Evolutionary conservation across 2,797 vertebrate species (phyloP).

Genomic region (Pangasius mekongensis): DNA sequence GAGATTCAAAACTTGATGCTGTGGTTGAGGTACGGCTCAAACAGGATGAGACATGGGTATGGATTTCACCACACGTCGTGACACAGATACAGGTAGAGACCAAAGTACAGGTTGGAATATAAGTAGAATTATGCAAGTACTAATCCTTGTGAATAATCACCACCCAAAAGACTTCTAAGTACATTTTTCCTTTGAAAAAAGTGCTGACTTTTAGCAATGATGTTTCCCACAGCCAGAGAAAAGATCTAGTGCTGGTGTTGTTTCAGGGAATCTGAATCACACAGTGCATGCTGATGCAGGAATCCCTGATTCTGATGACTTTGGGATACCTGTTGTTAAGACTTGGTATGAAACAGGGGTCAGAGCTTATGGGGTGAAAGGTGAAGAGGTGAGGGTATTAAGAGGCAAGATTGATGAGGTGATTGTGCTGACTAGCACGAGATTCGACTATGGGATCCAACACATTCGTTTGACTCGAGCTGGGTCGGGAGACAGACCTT

Average conservation of each 20-base stretch:
- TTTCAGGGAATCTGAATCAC: background rate
- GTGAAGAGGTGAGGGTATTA: slow-evolving; percentile 42
- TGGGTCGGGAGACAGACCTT: background rate
- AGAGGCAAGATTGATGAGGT: slow-evolving; percentile 50
- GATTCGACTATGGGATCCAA: slow-evolving; percentile 6
- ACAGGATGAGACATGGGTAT: background rate
- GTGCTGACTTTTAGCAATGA: slow-evolving; percentile 1
- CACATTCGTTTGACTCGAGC: background rate
- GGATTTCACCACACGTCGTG: background rate
- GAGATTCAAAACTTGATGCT: background rate
- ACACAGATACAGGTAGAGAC: background rate
- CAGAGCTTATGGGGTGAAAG: slow-evolving; percentile 47
- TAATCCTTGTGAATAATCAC: background rate
- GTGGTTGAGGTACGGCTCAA: background rate
- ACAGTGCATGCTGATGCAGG: slow-evolving; percentile 22
- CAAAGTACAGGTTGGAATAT: background rate
- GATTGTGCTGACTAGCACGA: slow-evolving; percentile 46
- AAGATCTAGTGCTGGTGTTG: background rate
- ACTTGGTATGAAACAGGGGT: slow-evolving; percentile 30
- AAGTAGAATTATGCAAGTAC: background rate
- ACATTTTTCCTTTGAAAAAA: background rate
- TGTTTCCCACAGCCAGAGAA: background rate
- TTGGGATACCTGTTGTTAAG: slow-evolving; percentile 52
- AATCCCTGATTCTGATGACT: slow-evolving; percentile 46
- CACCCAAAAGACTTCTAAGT: background rate